Evolutionary conservation across 2,888 invertebrate species (phyloP), one percentile per base, ranked within the genome.

Genomic region (Zele albiditarsus): DNA sequence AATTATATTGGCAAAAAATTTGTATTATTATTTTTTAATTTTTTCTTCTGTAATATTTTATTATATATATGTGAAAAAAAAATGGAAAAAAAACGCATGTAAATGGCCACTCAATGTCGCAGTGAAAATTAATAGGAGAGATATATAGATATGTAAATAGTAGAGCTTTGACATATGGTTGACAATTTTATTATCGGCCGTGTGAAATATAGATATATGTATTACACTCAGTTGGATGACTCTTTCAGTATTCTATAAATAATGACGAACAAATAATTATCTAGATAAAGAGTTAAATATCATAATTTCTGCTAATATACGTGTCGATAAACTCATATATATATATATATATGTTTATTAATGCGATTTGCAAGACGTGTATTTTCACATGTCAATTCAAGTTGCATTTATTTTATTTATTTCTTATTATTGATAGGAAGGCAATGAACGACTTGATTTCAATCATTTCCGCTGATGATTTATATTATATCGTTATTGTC

Each of bases 381-480:
- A 28, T 20, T 46, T 16, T n/a, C 8, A 53, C n/a, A n/a, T n/a
- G 23, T 53, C 8, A n/a, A 53, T 53, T 8, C 10, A 20, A 53
- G 5, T 53, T 53, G n/a, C n/a, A 20, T 53, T 46, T 16, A n/a
- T 46, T 46, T 46, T 1, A 31, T 46, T n/a, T 42, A 14, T 16
- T n/a, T 46, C 20, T 20, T 53, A 5, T 20, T 20, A 60, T 28
- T 16, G 27, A 27, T 20, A 53, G n/a, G 16, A 57, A 57, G n/a
- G 31, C 53, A 27, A 68, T 53, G 31, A 57, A 60, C 10, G 33
- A 60, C 42, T 31, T 33, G 66, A 70, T 76, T 76, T 63, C 63
- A 73, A 76, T 73, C 66, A 63, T 65, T 76, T 73, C 73, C 73
- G 66, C 62, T 31, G 58, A n/a, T n/a, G 6, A 46, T 46, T 53